Conservation (phyloP, 2,797 vertebrate genomes). For the Acanthurus tractus region DNA sequence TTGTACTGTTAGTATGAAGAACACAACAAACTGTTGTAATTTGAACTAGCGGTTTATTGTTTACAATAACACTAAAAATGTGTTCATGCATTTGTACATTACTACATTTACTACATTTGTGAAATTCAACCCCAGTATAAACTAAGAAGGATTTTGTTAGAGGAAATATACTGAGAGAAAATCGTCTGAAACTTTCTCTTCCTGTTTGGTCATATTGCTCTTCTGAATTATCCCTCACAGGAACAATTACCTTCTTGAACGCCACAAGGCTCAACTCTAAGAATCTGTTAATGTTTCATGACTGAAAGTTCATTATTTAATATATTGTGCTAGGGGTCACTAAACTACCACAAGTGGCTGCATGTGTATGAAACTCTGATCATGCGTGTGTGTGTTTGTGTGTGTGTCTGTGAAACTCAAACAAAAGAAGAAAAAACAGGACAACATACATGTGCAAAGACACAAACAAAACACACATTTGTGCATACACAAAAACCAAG, state of each 20-base stretch:
- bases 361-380: neutral
- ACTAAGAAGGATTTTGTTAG: neutral
- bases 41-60: neutral
- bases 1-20: neutral
- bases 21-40: neutral
- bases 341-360: constrained; percentile 9
- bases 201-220: neutral
- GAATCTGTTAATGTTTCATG: constrained; percentile 3
- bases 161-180: neutral
- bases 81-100: neutral
- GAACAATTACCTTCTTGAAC: neutral
- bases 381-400: neutral
- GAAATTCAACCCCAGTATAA: neutral
- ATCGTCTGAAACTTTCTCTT: neutral
- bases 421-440: constrained; percentile 8
- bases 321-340: neutral
- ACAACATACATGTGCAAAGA: neutral
- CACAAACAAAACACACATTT: constrained; percentile 20
- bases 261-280: neutral
- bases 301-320: constrained; percentile 11
- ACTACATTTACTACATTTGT: neutral
- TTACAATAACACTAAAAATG: neutral
- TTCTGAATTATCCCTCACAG: neutral
- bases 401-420: constrained; percentile 10
- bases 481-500: no score